Evolutionary conservation across 1,140 invertebrate species (phyloP).

Genomic region (Zaprionus inermis): DNA sequence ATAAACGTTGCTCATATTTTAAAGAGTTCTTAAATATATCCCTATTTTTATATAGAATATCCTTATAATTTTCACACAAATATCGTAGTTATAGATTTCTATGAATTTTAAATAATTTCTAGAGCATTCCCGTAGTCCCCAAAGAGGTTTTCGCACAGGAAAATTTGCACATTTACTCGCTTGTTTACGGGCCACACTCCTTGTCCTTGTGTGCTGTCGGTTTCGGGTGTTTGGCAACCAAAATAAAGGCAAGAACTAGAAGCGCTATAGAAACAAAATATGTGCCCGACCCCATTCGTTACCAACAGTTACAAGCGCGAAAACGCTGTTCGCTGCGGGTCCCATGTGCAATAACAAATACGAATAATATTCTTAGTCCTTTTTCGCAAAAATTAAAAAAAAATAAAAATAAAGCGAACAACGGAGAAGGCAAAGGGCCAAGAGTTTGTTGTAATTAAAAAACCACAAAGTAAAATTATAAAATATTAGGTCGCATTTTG

Average conservation of each 20-base stretch:
- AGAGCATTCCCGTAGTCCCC: constrained; percentile 15
- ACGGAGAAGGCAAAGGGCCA: constrained; percentile 8
- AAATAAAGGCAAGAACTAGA: constrained; percentile 62
- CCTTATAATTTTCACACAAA: neutral
- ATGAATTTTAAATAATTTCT: neutral
- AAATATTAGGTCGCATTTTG: constrained; percentile 43
- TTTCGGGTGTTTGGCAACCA: constrained; percentile 76
- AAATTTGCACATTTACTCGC: constrained; percentile 50
- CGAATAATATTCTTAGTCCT: constrained; percentile 14
- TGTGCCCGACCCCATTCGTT: constrained; percentile 76
- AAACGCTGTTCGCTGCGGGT: constrained; percentile 51
- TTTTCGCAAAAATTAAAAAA: constrained; percentile 18
- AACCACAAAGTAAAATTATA: constrained; percentile 21
- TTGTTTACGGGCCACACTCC: constrained; percentile 47
- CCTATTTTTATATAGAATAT: too few relatives aligned
- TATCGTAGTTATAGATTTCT: neutral
- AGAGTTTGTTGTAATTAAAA: constrained; percentile 50
- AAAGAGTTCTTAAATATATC: too few relatives aligned
- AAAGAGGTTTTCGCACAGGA: neutral
- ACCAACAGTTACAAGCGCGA: constrained; percentile 76
- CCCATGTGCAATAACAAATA: constrained; percentile 44
- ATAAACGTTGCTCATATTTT: too few relatives aligned
- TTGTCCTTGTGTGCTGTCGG: constrained; percentile 42
- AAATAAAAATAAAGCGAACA: neutral
- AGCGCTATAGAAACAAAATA: constrained; percentile 58